A percentile compares a stretch with the other conserved stretches of the same genome.
Conservation (phyloP, 2,888 invertebrate genomes). For the Synergus itoensis region DNA sequence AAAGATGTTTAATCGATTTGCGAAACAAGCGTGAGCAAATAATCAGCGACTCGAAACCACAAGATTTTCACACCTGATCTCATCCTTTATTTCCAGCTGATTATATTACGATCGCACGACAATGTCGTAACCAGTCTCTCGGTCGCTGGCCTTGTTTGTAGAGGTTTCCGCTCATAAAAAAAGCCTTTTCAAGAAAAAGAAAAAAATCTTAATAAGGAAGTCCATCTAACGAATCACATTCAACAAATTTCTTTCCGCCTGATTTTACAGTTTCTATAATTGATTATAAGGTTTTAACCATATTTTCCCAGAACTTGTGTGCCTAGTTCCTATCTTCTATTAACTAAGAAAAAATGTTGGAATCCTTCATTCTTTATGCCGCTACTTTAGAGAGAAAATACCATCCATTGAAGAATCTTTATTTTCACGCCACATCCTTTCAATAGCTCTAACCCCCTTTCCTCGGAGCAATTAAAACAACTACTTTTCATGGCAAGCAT, state of each 20-base stretch:
- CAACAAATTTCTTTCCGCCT: neutral
- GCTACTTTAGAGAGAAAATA: neutral
- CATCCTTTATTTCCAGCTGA: neutral
- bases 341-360: neutral
- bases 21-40: neutral
- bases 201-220: neutral
- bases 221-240: neutral
- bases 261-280: neutral
- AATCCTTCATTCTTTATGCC: neutral
- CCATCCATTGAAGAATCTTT: neutral
- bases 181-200: neutral
- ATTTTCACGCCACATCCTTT: neutral
- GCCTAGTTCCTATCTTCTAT: neutral
- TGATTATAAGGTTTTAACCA: neutral
- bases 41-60: neutral
- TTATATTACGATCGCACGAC: constrained; percentile 5
- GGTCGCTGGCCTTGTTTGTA: neutral
- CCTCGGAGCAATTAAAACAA: neutral
- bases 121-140: neutral
- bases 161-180: neutral
- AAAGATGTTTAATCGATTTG: neutral
- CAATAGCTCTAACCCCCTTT: neutral
- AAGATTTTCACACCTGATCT: neutral
- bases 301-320: neutral
- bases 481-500: neutral